A percentile compares a stretch with the other conserved stretches of the same genome.
Conservation (phyloP, 2,113 vertebrate species). For the Papio anubis region DNA sequence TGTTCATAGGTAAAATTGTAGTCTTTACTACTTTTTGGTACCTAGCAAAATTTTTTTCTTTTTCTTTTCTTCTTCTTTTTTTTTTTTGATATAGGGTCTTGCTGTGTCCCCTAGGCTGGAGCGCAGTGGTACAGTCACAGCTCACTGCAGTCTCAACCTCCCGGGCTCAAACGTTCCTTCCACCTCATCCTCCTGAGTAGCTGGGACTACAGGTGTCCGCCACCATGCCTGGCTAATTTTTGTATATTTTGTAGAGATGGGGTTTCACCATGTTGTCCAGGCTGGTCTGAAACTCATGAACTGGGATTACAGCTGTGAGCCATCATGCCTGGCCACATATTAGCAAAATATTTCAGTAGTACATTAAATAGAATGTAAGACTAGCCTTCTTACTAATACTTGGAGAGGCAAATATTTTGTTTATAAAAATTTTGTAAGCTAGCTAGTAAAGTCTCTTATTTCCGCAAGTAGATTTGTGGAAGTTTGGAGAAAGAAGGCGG, state of each 20-base stretch:
- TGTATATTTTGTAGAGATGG: not conserved
- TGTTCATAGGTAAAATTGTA: not conserved
- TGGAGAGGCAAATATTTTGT: not conserved
- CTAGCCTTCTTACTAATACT: not conserved
- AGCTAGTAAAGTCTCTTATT: slow-evolving; percentile 68
- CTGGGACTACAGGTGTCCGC: not conserved
- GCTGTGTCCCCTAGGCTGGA: not conserved
- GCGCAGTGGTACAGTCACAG: not conserved
- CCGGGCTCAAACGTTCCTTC: not conserved
- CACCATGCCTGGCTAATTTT: not conserved
- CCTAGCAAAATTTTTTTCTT: no score
- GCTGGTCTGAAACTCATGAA: not conserved
- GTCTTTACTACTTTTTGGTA: not conserved
- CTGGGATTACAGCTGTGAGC: not conserved
- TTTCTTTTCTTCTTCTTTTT: no score
- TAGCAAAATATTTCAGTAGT: not conserved
- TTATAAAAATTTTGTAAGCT: slow-evolving; percentile 62
- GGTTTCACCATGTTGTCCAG: not conserved
- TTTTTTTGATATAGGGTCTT: not conserved
- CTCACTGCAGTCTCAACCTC: not conserved
- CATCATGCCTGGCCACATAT: not conserved
- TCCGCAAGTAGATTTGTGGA: slow-evolving; percentile 68
- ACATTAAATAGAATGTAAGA: not conserved
- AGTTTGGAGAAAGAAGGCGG: slow-evolving; percentile 61
- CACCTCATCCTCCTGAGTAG: not conserved